Evolutionary conservation across 2,797 vertebrate species (phyloP), one percentile per base, ranked within the genome.

Genomic region (Alcedo atthis): DNA sequence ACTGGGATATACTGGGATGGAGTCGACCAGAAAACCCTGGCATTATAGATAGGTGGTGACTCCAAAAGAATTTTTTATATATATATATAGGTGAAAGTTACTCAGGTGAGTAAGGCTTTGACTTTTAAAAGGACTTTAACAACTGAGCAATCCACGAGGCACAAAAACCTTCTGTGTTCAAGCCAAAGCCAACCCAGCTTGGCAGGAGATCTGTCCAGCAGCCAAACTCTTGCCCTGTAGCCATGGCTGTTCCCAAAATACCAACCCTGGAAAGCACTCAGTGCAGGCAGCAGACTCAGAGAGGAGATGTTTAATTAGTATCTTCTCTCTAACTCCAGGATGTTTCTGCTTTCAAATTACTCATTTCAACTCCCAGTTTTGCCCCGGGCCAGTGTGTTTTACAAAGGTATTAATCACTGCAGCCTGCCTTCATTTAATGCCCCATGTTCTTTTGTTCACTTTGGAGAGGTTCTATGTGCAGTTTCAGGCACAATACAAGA

Each of bases 51-150:
- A 4, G 3, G 22, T 58, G 43, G 61, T 19, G n/a, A 42, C 42
- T 80, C 42, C 0, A 0, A 9, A 2, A 43, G 82, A 42, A 63
- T 59, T 69, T n/a, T 14, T 2, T 1, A 8, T 0, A 3, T 0
- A 25, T 48, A 3, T 1, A 9, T 0, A 3, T 0, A 28, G 22
- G 58, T 25, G 35, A 71, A 70, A 55, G 69, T 55, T 25, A 32
- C 68, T 45, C 79, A 82, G 68, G 75, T 78, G 86, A 95, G 81
- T 16, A 24, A 0, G 2, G 57, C 58, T 90, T 69, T 78, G 81
- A 32, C 86, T 92, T 94, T 71, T 26, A 46, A 48, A 93, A 87
- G 71, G 46, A 51, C 58, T 21, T 87, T 59, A 48, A 55, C n/a
- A 42, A 51, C 51, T 4, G 32, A 78, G 51, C 1, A 20, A 88